A percentile compares a stretch with the other conserved stretches of the same genome.
These are phyloP conservation scores for Papilio gigon DNA, from an alignment of 2,888 invertebrate genomes.

Conservation along the genomic window DNA sequence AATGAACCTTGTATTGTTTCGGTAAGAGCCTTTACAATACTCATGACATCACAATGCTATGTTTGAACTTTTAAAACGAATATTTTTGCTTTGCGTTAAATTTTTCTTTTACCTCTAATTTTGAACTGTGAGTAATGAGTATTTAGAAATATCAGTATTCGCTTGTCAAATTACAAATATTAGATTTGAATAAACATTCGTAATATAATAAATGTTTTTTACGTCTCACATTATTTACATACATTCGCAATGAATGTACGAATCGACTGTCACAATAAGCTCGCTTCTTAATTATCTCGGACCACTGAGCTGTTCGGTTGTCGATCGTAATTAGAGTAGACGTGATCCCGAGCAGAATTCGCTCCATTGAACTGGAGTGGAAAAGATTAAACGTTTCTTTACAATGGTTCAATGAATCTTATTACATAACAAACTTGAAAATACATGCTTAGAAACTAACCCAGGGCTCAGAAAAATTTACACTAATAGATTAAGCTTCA, in stretches of 20 bases:
- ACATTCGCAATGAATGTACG: background rate
- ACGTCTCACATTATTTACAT: background rate
- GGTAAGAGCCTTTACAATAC: slow-evolving; percentile 70
- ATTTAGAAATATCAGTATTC: too few relatives aligned
- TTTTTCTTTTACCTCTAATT: too few relatives aligned
- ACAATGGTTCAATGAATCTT: background rate
- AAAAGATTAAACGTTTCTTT: slow-evolving; percentile 20
- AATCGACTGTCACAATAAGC: background rate
- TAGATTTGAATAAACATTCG: too few relatives aligned
- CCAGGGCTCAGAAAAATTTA: too few relatives aligned
- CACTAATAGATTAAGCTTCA: too few relatives aligned
- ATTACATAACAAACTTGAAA: too few relatives aligned
- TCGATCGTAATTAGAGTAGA: slow-evolving; percentile 8
- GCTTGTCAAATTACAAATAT: background rate
- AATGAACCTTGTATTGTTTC: slow-evolving; percentile 96
- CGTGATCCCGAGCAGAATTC: slow-evolving; percentile 10
- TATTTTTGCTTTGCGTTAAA: too few relatives aligned
- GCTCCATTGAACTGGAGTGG: slow-evolving; percentile 9
- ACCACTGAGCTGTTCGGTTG: slow-evolving; percentile 2
- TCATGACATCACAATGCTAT: background rate
- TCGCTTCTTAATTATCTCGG: slow-evolving; percentile 12
- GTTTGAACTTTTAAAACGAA: too few relatives aligned
- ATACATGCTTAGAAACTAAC: too few relatives aligned
- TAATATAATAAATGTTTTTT: background rate
- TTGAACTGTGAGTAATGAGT: too few relatives aligned